phyloP scores from a whole-genome alignment of 92 coral and sea anemone genomes.

The Bergia sp. region DNA sequence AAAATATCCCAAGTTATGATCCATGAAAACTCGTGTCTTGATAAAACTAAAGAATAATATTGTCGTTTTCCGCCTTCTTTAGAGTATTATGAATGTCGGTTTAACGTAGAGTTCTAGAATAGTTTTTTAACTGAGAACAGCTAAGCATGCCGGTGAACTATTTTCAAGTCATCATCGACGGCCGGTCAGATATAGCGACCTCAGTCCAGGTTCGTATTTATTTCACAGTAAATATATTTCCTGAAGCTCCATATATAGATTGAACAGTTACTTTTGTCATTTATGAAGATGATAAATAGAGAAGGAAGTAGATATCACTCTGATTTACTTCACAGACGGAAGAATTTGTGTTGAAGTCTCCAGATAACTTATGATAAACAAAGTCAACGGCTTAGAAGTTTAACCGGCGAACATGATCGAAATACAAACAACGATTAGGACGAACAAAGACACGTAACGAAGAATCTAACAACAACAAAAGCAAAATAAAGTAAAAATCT shows the following conservation, averaged over 20 bases:
- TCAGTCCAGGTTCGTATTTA: conserved; percentile 4
- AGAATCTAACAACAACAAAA: conserved; percentile 11
- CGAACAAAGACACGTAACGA: not conserved
- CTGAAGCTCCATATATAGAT: too few species aligned
- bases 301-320: not conserved
- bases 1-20: not conserved
- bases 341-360: conserved; percentile 30
- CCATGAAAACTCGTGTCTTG: not conserved
- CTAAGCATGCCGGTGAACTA: not conserved
- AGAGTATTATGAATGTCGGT: not conserved
- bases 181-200: conserved; percentile 17
- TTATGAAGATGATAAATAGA: not conserved
- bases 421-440: conserved; percentile 22
- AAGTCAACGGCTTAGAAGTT: not conserved
- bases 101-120: not conserved
- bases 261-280: not conserved
- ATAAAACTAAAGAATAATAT: not conserved
- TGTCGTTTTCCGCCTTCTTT: not conserved
- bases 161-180: not conserved
- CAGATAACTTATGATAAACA: conserved; percentile 2
- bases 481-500: not conserved
- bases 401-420: conserved; percentile 1
- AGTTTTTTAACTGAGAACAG: not conserved
- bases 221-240: not conserved
- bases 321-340: not conserved